Percentiles rank a stretch among this genome's conserved stretches.
Evolutionary conservation across 1,140 invertebrate genomes (phyloP).

Genomic region (Matsumurasca onukii): DNA sequence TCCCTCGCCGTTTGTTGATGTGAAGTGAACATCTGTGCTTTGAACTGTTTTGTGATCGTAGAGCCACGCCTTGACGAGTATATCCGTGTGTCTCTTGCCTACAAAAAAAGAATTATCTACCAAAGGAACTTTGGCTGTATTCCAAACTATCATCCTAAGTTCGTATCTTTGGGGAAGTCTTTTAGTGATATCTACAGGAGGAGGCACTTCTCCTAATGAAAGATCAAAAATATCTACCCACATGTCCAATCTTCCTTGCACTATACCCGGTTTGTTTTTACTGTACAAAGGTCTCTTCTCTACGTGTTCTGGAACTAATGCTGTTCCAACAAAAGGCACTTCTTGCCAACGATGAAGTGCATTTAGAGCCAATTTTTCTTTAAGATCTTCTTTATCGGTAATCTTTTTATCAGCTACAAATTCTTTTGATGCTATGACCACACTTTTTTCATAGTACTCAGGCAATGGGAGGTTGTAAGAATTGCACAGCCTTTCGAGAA

Average conservation of each 20-base stretch:
- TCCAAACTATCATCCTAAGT: constrained; percentile 81
- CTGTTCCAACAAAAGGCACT: constrained; percentile 71
- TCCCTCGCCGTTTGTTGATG: constrained; percentile 76
- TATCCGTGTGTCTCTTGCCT: constrained; percentile 79
- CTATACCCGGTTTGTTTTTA: constrained; percentile 72
- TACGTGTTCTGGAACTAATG: constrained; percentile 85
- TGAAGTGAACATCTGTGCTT: constrained; percentile 79
- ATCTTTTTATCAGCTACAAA: no score
- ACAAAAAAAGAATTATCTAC: constrained; percentile 76
- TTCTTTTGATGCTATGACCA: constrained; percentile 27
- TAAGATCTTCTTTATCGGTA: neutral
- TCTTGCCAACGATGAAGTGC: constrained; percentile 56
- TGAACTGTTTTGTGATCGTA: constrained; percentile 67
- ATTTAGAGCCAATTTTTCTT: constrained; percentile 33
- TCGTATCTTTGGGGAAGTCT: constrained; percentile 74
- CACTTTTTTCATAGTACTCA: constrained; percentile 48
- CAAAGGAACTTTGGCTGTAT: constrained; percentile 70
- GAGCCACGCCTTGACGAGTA: constrained; percentile 87
- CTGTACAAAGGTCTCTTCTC: constrained; percentile 81
- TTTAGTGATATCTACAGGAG: constrained; percentile 76
- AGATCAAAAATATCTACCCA: constrained; percentile 88
- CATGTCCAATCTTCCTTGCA: constrained; percentile 87
- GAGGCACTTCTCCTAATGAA: constrained; percentile 57
- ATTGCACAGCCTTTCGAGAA: constrained; percentile 70
- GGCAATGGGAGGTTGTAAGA: constrained; percentile 60